A percentile compares a stretch with the other conserved stretches of the same genome.
phyloP scores from a whole-genome alignment of 1,140 invertebrate species.

The Neodiprion pinetum region DNA sequence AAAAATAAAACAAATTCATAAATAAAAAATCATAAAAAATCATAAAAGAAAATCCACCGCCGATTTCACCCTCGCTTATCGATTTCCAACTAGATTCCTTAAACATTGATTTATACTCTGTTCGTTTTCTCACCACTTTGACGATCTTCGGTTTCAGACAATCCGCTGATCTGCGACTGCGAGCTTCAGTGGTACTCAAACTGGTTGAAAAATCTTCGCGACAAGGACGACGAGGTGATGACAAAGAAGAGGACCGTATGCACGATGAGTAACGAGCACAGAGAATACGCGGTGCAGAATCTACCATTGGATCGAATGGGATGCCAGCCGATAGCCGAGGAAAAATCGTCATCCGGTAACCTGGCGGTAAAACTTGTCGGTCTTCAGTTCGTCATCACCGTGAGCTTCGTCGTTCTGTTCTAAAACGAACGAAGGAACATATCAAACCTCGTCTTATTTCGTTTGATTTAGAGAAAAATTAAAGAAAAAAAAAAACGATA shows the following conservation, averaged over 20 bases:
- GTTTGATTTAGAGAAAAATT: not conserved
- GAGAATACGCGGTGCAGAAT: slow-evolving; percentile 81
- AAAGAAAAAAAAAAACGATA: no score
- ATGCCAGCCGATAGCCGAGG: slow-evolving; percentile 70
- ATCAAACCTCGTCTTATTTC: not conserved
- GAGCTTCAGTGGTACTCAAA: slow-evolving; percentile 85
- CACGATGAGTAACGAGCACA: slow-evolving; percentile 75
- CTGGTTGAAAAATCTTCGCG: slow-evolving; percentile 76
- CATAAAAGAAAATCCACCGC: slow-evolving; percentile 12
- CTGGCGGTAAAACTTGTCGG: slow-evolving; percentile 6
- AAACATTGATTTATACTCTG: slow-evolving; percentile 3
- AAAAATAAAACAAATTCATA: not conserved
- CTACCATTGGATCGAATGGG: slow-evolving; percentile 83
- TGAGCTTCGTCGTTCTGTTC: not conserved
- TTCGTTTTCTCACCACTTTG: not conserved
- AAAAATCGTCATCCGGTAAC: slow-evolving; percentile 36
- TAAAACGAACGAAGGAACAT: not conserved
- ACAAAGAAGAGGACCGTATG: slow-evolving; percentile 84
- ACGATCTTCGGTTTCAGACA: slow-evolving; percentile 69
- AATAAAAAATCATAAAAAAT: slow-evolving; percentile 12
- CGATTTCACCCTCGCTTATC: not conserved
- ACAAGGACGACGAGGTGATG: slow-evolving; percentile 85
- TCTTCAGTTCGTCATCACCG: not conserved
- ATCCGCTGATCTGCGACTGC: slow-evolving; percentile 87
- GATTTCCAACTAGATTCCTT: slow-evolving; percentile 4